phyloP scores from a whole-genome alignment of 1,140 invertebrate species.

The Saccostrea echinata region DNA sequence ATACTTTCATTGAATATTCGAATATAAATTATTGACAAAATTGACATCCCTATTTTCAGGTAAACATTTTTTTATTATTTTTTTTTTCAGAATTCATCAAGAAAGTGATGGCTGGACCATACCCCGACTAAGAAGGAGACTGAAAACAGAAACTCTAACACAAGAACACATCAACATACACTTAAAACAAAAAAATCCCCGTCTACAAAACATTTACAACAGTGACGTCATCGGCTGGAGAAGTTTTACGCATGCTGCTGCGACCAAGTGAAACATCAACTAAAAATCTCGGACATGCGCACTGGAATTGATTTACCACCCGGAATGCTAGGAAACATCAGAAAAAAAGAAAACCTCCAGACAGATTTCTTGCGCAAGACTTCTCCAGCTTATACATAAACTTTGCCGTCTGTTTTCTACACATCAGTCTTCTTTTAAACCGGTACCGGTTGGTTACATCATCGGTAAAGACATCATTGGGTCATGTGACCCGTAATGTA shows the following conservation, averaged over 20 bases:
- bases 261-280: slow-evolving; percentile 6
- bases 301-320: neutral
- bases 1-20: no score
- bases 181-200: slow-evolving; percentile 46
- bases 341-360: slow-evolving; percentile 44
- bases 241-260: slow-evolving; percentile 59
- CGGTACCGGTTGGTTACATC: slow-evolving; percentile 66
- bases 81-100: slow-evolving; percentile 76
- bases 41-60: no score
- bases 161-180: slow-evolving; percentile 40
- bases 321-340: slow-evolving; percentile 32
- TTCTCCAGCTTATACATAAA: slow-evolving; percentile 50
- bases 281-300: slow-evolving; percentile 18
- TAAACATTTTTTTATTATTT: neutral
- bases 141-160: neutral
- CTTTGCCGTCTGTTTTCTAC: slow-evolving; percentile 64
- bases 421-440: slow-evolving; percentile 53
- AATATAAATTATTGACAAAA: no score
- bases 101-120: slow-evolving; percentile 76
- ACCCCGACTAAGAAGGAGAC: slow-evolving; percentile 62
- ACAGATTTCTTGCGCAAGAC: slow-evolving; percentile 54
- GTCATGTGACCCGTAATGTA: slow-evolving; percentile 46
- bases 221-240: slow-evolving; percentile 38
- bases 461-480: slow-evolving; percentile 52
- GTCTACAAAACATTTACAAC: slow-evolving; percentile 44